Evolutionary conservation across 2,888 invertebrate species (phyloP).

Genomic region (Chirona hameri): DNA sequence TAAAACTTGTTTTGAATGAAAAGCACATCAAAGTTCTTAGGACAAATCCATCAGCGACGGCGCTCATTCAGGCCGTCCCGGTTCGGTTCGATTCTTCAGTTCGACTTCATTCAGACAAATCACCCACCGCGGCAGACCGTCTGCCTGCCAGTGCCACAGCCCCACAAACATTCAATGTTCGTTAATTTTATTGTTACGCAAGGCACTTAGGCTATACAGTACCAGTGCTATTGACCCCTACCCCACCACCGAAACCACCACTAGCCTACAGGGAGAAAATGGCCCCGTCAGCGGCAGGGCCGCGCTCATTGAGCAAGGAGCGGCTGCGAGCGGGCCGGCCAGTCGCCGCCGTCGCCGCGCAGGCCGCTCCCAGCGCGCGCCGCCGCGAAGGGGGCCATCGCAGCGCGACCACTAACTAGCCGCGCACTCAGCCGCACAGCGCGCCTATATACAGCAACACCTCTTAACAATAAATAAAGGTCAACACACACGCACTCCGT

Average conservation of each 20-base stretch:
- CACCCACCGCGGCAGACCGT: too few relatives aligned
- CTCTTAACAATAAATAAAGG: constrained; percentile 26
- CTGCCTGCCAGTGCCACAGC: too few relatives aligned
- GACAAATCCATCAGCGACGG: too few relatives aligned
- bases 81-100: too few relatives aligned
- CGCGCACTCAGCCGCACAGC: neutral
- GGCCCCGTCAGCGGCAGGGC: neutral
- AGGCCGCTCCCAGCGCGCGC: neutral
- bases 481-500: neutral
- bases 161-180: neutral
- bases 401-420: neutral
- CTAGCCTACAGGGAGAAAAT: neutral
- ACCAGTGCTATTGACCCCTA: constrained; percentile 13
- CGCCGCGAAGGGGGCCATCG: constrained; percentile 3
- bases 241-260: neutral
- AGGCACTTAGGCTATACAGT: constrained; percentile 26
- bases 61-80: too few relatives aligned
- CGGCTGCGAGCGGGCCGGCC: neutral
- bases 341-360: too few relatives aligned
- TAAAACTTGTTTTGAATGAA: too few relatives aligned
- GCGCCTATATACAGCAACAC: neutral
- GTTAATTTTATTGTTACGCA: constrained; percentile 26
- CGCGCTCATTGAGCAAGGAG: neutral
- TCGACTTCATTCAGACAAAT: too few relatives aligned
- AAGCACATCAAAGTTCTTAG: too few relatives aligned